phyloP scores from a whole-genome alignment of 2,888 invertebrate species.

The Apotomis turbidana region DNA sequence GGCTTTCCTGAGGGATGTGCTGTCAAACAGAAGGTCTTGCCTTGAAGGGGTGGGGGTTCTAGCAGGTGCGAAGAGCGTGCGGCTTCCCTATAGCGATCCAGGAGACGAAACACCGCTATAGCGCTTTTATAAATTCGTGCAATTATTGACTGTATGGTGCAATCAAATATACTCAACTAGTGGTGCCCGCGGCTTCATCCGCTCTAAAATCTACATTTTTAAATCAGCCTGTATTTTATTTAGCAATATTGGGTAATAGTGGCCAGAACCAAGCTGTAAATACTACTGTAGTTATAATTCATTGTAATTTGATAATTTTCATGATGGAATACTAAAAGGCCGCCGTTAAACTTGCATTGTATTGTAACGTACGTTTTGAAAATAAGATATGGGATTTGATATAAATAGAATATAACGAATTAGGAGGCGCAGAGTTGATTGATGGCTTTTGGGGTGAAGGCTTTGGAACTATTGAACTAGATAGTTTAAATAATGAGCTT shows the following conservation, averaged over 20 bases:
- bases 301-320: conserved; percentile 21
- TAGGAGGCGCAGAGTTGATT: not conserved
- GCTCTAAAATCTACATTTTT: conserved; percentile 39
- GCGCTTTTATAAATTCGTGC: conserved; percentile 57
- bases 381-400: conserved; percentile 10
- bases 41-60: conserved; percentile 77
- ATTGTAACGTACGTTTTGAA: conserved; percentile 8
- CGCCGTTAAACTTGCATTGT: conserved; percentile 15
- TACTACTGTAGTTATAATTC: conserved; percentile 21
- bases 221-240: conserved; percentile 35
- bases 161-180: conserved; percentile 60
- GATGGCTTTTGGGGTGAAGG: conserved; percentile 12
- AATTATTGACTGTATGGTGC: conserved; percentile 71
- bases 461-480: conserved; percentile 42
- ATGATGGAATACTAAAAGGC: conserved; percentile 12
- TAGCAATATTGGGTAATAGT: conserved; percentile 32
- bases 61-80: conserved; percentile 73
- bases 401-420: not conserved
- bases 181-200: conserved; percentile 42
- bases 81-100: conserved; percentile 69
- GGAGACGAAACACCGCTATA: conserved; percentile 79
- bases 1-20: conserved; percentile 77
- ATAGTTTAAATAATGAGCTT: conserved; percentile 59
- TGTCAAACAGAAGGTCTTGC: conserved; percentile 78
- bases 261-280: conserved; percentile 42